These are phyloP conservation scores for Valencia hispanica DNA, from an alignment of 2,797 vertebrate genomes.

Conservation along the genomic window DNA sequence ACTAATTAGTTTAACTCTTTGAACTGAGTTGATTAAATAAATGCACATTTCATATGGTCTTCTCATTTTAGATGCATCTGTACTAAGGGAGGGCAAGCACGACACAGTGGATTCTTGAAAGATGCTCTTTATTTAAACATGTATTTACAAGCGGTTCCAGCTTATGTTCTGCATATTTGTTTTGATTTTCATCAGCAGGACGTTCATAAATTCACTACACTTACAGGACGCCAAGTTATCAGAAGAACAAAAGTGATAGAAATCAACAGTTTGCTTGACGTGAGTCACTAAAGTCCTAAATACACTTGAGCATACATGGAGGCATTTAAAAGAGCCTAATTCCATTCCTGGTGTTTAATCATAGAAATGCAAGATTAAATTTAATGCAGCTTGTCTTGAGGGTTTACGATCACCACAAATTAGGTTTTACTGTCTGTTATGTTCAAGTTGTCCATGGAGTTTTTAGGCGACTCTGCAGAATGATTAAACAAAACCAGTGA, in stretches of 20 bases:
- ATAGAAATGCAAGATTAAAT: slow-evolving; percentile 58
- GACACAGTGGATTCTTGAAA: slow-evolving; percentile 67
- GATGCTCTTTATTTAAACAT: slow-evolving; percentile 84
- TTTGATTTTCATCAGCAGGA: slow-evolving; percentile 59
- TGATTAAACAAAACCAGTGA: neutral
- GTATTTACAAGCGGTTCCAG: slow-evolving; percentile 77
- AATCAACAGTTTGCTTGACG: slow-evolving; percentile 52
- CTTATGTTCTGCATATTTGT: slow-evolving; percentile 72
- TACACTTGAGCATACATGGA: slow-evolving; percentile 64
- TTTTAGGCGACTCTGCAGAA: slow-evolving; percentile 3
- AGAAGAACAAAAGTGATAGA: slow-evolving; percentile 53
- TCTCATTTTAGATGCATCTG: neutral
- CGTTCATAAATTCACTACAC: slow-evolving; percentile 62
- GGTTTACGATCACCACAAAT: slow-evolving; percentile 24
- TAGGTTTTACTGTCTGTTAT: slow-evolving; percentile 6
- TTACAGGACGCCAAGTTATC: slow-evolving; percentile 60
- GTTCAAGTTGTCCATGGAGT: slow-evolving; percentile 20
- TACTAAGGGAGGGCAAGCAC: neutral
- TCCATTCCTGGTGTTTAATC: slow-evolving; percentile 52
- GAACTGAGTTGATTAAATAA: neutral
- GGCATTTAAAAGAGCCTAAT: slow-evolving; percentile 72
- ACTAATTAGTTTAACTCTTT: neutral
- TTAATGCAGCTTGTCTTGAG: slow-evolving; percentile 41
- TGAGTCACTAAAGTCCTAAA: slow-evolving; percentile 66
- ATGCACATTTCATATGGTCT: neutral